Base-by-base conservation (phyloP, 1,140 invertebrate genomes). In the Drosophila truncata region DNA sequence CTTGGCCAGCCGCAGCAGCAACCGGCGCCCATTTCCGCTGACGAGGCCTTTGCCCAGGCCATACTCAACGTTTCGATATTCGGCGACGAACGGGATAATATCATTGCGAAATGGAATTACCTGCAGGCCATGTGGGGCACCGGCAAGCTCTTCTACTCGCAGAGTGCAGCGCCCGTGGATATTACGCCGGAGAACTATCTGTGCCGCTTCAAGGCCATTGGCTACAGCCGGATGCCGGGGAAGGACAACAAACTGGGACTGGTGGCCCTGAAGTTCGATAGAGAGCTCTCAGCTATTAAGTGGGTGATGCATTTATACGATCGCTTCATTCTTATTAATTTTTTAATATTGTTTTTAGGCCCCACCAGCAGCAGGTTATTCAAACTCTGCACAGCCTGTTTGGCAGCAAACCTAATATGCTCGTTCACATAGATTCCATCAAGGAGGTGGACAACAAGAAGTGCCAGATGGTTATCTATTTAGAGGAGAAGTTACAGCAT, bases 51-150 rank as follows among this genome's bases (percentile, higher is more conserved):
- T 42, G 95, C 96, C 47, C 96, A 96, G 78, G 96, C 97, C 0
- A 95, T 98, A 13, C 96, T 96, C 25, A 96, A 96, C 83, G 97
- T 97, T 47, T 95, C 96, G 54, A 95, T 99, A 23, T 99, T 97
- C 93, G 97, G 97, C 35, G 98, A 99, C 93, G 98, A 99, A 84
- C 94, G 98, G 39, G 98, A 99, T 92, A 95, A 96, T 67, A 96
- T 98, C 33, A 94, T 99, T 39, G 97, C 97, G 3, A 97, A 97
- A 91, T 99, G 97, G 96, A 99, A 99, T 92, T 95, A 98, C 64
- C 93, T 99, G 42, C 98, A 99, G 93, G 97, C 98, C 2, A 96
- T 96, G 76, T 99, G 98, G 98, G 98, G 98, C 3, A 93, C 92
- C 82, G 95, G 95, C 7, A 95, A 96, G 93, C 95, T 96, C 5